These are phyloP conservation scores for Chrysemys picta DNA, from an alignment of 2,113 vertebrate species.

Conservation along the genomic window DNA sequence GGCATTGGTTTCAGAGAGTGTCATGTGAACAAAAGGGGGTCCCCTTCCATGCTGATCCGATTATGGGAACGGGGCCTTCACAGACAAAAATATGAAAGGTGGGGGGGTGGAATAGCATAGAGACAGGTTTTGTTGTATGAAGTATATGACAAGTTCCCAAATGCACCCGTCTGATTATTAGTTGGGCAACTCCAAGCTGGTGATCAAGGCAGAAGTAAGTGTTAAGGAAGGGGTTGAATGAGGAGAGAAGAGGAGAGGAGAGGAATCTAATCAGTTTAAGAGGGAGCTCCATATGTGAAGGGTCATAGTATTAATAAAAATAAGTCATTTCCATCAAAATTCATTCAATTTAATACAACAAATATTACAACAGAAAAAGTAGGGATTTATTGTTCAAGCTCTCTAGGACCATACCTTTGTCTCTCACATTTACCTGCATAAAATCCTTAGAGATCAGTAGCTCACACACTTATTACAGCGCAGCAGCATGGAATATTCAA, in stretches of 20 bases:
- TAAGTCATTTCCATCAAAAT: not conserved
- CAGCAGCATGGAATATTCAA: not conserved
- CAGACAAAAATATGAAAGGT: fast-evolving
- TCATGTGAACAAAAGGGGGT: not conserved
- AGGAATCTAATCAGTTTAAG: not conserved
- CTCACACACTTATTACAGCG: not conserved
- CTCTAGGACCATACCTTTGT: not conserved
- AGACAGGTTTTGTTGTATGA: not conserved
- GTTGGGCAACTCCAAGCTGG: fast-evolving
- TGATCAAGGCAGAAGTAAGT: not conserved
- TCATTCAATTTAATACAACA: not conserved
- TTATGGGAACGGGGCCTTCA: not conserved
- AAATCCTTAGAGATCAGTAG: not conserved
- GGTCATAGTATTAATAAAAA: not conserved
- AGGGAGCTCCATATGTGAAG: not conserved
- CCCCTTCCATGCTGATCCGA: not conserved
- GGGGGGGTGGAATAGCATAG: not conserved
- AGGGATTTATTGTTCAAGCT: not conserved
- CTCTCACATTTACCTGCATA: not conserved
- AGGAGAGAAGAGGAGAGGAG: not conserved
- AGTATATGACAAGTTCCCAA: not conserved
- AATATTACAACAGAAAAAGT: not conserved
- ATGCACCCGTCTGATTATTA: not conserved
- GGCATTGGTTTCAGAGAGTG: not conserved
- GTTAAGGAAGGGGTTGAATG: not conserved